Evolutionary conservation across 2,797 vertebrate genomes (phyloP).

Genomic region (Falco rusticolus): DNA sequence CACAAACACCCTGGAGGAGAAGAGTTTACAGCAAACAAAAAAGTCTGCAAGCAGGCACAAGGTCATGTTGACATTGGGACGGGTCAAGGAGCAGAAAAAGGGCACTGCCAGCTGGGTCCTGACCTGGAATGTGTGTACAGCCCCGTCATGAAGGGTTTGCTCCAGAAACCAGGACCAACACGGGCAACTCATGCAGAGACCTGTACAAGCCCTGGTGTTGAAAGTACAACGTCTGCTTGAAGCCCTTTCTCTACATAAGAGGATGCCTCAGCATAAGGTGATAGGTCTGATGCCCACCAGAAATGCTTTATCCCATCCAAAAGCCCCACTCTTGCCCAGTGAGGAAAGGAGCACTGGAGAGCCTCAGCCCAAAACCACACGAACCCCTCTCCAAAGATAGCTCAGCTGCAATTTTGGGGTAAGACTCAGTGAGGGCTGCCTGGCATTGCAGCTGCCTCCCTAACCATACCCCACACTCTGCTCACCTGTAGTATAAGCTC

Average conservation of each 20-base stretch:
- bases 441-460: background rate
- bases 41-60: background rate
- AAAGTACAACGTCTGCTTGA: fast-evolving
- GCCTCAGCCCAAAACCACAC: background rate
- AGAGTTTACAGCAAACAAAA: background rate
- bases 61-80: fast-evolving
- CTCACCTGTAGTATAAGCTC: background rate
- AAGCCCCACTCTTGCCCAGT: background rate
- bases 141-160: background rate
- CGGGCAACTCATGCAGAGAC: background rate
- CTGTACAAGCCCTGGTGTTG: background rate
- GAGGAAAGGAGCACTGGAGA: background rate
- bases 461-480: background rate
- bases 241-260: background rate
- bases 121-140: background rate
- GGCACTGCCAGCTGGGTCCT: background rate
- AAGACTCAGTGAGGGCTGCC: fast-evolving
- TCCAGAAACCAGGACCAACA: background rate
- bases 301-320: background rate
- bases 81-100: background rate
- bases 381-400: fast-evolving
- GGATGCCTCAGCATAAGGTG: background rate
- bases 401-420: fast-evolving
- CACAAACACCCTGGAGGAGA: background rate
- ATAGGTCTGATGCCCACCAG: background rate